A percentile compares a stretch with the other conserved stretches of the same genome.
Conservation (phyloP, 2,888 invertebrate species). For the Ypsolopha sequella region DNA sequence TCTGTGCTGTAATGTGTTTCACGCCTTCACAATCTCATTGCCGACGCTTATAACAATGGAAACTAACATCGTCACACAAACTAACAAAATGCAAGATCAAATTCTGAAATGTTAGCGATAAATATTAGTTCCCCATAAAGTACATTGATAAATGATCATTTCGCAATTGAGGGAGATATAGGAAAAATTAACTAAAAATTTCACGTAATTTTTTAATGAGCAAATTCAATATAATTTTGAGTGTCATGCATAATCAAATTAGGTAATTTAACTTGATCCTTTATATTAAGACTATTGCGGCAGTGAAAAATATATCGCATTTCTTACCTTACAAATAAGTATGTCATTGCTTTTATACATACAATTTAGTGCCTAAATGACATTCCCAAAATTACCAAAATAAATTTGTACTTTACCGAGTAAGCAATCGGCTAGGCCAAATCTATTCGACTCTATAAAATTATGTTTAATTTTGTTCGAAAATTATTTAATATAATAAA, state of each 20-base stretch:
- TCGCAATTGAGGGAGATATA: slow-evolving; percentile 17
- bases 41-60: not conserved
- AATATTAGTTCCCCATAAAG: slow-evolving; percentile 23
- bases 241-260: slow-evolving; percentile 21
- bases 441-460: slow-evolving; percentile 4
- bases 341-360: slow-evolving; percentile 35
- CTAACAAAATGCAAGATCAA: not conserved
- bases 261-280: slow-evolving; percentile 14
- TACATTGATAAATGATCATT: slow-evolving; percentile 14
- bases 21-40: slow-evolving; percentile 34
- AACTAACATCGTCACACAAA: not conserved
- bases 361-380: slow-evolving; percentile 37
- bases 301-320: slow-evolving; percentile 61
- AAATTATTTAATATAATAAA: not conserved
- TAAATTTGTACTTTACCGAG: slow-evolving; percentile 39
- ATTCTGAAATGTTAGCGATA: not conserved
- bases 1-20: slow-evolving; percentile 57
- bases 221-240: slow-evolving; percentile 19
- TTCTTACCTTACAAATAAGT: slow-evolving; percentile 26
- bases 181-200: slow-evolving; percentile 6
- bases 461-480: not conserved
- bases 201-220: slow-evolving; percentile 15
- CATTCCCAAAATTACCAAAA: slow-evolving; percentile 45
- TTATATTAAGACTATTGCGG: slow-evolving; percentile 43
- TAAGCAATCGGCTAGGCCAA: slow-evolving; percentile 37